Evolutionary conservation across 37 sponge, comb jelly and placozoan species (phyloP), one percentile per base, ranked within the genome.

Genomic region (Diacarnus erythraeanus): DNA sequence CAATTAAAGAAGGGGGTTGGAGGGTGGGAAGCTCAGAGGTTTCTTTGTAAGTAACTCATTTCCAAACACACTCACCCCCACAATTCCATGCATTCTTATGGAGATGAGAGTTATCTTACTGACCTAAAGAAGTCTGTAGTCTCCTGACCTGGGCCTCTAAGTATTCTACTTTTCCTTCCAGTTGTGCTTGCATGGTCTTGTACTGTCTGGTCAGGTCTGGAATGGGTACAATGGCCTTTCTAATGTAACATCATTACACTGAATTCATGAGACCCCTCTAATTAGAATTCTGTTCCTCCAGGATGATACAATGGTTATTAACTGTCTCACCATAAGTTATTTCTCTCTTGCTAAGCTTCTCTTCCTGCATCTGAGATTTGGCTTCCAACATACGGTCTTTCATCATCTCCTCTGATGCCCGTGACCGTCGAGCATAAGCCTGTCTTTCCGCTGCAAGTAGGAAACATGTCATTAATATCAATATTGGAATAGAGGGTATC

Each of bases 191-290:
- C 81, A 94, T 83, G 33, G 91, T 73, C 73, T 90, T 94, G 88
- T 90, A 94, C 71, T 94, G 94, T 3, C 94, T 64, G 23, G 94
- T 84, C 70, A 94, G 51, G 41, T 94, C 94, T 87, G 66, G 22
- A 60, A 17, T 6, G 61, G 22, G 61, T n/a, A 60, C 22, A 3
- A 26, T 6, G 22, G 17, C 56, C 56, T 20, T 54, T 54, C 10
- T 54, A 54, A 54, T 54, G 56, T 54, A 17, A 54, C 56, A 54
- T 54, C 17, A 54, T 20, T 10, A 54, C 17, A 54, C 17, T 17
- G 10, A 54, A 54, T 54, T 54, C 10, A 17, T 54, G 17, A 10
- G 17, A 17, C 10, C 17, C 17, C 10, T 20, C 17, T 54, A 20
- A 54, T 54, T 20, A 54, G 10, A 54, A 64, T 64, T 25, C 9